Base-by-base conservation (phyloP, 2,797 vertebrate genomes). In the Acropternis orthonyx region DNA sequence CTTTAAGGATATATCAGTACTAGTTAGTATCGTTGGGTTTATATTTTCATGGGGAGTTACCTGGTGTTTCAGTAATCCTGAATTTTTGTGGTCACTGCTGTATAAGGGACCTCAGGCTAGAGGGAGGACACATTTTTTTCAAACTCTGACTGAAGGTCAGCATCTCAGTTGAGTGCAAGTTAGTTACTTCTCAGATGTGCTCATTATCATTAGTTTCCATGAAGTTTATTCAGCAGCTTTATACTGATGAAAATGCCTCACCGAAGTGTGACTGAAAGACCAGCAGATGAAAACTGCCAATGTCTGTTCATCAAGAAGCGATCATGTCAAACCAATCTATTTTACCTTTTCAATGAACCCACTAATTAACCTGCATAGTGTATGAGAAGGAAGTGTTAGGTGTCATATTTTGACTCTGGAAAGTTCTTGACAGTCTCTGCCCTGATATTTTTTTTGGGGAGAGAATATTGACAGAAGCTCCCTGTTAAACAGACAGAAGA, bases 401-500 rank as follows among this genome's bases (percentile, higher is more conserved):
- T 62, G 17, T 36, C n/a, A 7, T 83, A 28, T 79, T 87, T 73
- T 89, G 43, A 12, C 36, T 68, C 46, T 48, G 5, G 12, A 48
- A 81, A n/a, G 16, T n/a, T 74, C 46, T 75, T 87, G 17, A 49
- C 3, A 9, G 10, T 62, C 8, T 54, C 9, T 13, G 23, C 34
- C 6, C 4, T 2, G 2, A 54, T 5, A 4, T 72, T 86, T 74
- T 9, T 84, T 63, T n/a, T n/a, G n/a, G 32, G 0, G 0, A 46
- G 34, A 67, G 32, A 78, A 83, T 73, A 54, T 36, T 75, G 28
- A 26, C 16, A 54, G 46, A 58, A 72, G 10, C 7, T 91, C 26
- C 9, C 7, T 44, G 22, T 69, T 39, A 44, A 88, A 43, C 5
- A n/a, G 19, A 6, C 2, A 9, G 44, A 75, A 44, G 17, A 37